Evolutionary conservation across 2,888 invertebrate genomes (phyloP), one percentile per base, ranked within the genome.

Genomic region (Ichneumoninae sp.): DNA sequence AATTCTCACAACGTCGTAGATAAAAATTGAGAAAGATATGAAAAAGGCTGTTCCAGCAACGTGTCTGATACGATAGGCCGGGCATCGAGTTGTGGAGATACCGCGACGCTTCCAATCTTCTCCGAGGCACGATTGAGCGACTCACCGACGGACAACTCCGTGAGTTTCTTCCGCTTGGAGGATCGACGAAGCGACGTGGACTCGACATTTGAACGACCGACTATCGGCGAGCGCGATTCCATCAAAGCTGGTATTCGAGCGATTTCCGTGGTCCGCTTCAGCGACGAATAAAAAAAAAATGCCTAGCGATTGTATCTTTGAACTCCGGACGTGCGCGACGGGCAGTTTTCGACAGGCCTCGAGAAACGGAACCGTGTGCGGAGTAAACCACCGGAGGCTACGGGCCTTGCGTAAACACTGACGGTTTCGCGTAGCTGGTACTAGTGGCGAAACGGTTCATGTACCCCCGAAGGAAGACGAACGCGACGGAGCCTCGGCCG

Each of bases 101-200:
- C 44, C 44, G 44, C 44, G 13, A 47, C 44, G 16, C 16, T 47
- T 16, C 0, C 16, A 16, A 47, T 47, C 13, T 47, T 47, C 3
- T 47, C 16, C 4, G 44, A 16, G 13, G 13, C 16, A 47, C 16
- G 52, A 19, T n/a, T 7, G 52, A 54, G 30, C 26, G 69, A 86
- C 88, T 87, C 78, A 91, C 90, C 85, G 90, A 90, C 44, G 90
- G 90, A 85, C 90, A 91, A 87, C 90, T 91, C 78, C 88, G 89
- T 44, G 89, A 88, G 84, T 88, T 89, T 88, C 87, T 88, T 71
- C 78, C 86, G 80, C 86, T 85, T 80, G 66, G 85, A 47, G 87
- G 78, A 85, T 90, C 87, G 79, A 79, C 71, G 89, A 86, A 89
- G 75, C 83, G 87, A 73, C 85, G 77, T 60, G 85, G 81, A 82